phyloP scores from a whole-genome alignment of 2,113 vertebrate species.

The Tupaia tana region DNA sequence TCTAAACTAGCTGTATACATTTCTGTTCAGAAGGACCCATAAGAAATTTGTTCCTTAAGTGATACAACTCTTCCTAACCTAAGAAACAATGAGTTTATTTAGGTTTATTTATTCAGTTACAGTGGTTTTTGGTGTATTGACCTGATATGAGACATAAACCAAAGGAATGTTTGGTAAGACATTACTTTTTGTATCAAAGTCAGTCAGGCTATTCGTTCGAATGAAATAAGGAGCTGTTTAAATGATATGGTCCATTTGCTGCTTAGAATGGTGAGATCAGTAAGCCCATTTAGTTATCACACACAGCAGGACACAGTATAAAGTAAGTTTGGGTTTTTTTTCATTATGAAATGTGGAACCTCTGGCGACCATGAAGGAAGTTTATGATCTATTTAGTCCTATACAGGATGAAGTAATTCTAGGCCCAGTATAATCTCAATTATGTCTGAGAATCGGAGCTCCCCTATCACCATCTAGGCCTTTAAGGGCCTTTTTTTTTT shows the following conservation, averaged over 20 bases:
- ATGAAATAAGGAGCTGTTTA: not conserved
- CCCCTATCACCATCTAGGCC: not conserved
- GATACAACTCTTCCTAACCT: not conserved
- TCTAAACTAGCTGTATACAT: not conserved
- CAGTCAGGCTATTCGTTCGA: not conserved
- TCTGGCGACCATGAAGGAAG: not conserved
- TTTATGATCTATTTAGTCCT: not conserved
- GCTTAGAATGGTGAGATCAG: not conserved
- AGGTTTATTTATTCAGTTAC: not conserved
- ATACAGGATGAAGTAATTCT: not conserved
- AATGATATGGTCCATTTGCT: not conserved
- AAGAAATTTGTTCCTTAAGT: not conserved
- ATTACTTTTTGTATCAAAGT: not conserved
- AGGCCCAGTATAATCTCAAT: not conserved
- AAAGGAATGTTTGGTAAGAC: not conserved
- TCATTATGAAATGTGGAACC: not conserved
- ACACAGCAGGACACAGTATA: not conserved
- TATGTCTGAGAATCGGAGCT: not conserved
- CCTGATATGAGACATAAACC: not conserved
- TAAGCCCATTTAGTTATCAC: not conserved
- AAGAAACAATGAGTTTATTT: not conserved
- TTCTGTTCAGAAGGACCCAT: not conserved
- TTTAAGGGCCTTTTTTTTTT: conserved; percentile 15
- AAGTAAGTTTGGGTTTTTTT: not conserved
- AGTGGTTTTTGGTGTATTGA: not conserved